phyloP scores from a whole-genome alignment of 2,797 vertebrate genomes.

The Anguilla anguilla region DNA sequence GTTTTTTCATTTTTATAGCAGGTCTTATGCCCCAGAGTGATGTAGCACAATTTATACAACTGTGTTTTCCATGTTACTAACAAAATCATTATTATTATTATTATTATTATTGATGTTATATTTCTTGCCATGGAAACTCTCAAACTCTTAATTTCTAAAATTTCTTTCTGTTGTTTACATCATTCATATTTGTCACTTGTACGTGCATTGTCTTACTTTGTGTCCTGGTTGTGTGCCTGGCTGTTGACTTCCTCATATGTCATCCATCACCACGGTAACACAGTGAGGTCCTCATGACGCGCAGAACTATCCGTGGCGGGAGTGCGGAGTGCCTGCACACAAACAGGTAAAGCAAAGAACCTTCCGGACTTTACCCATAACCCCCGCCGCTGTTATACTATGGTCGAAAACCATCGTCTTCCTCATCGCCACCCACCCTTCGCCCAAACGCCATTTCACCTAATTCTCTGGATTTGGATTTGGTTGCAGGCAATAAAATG shows the following conservation, averaged over 20 bases:
- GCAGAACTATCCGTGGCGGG: conserved; percentile 96
- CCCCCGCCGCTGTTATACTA: conserved; percentile 33
- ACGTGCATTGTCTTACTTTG: conserved; percentile 74
- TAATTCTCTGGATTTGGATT: conserved; percentile 1
- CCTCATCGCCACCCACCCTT: conserved; percentile 51
- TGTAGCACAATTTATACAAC: not conserved
- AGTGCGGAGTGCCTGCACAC: conserved; percentile 99
- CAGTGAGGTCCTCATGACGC: conserved; percentile 98
- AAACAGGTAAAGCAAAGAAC: conserved; percentile 86
- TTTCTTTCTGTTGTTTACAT: conserved; percentile 67
- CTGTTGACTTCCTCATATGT: conserved; percentile 71
- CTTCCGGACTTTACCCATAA: conserved; percentile 26
- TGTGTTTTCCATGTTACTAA: conserved; percentile 38
- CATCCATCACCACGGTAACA: conserved; percentile 87
- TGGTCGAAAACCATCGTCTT: conserved; percentile 32
- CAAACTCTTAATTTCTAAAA: conserved; percentile 47
- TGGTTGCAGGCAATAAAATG: not conserved
- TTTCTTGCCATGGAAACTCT: conserved; percentile 25
- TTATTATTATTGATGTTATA: conserved; percentile 45
- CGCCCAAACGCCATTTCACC: conserved; percentile 54
- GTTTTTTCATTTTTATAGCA: not conserved
- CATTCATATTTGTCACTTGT: conserved; percentile 75
- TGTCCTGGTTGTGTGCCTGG: conserved; percentile 64
- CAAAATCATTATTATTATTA: conserved; percentile 48
- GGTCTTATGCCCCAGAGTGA: not conserved